Conservation (phyloP, 1,140 invertebrate species). For the Colletes gigas region DNA sequence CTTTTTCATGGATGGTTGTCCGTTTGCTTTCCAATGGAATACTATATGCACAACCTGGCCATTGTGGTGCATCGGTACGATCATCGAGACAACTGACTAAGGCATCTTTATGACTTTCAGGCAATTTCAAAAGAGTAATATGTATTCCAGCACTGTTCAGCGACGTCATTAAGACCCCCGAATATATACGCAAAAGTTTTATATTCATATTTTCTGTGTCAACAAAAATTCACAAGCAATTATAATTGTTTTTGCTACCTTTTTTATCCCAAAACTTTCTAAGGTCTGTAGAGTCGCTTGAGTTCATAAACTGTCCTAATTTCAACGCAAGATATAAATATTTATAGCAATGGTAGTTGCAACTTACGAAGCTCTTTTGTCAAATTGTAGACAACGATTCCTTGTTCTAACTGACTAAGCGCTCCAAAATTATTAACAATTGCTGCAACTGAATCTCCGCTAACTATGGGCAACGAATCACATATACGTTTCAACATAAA, state of each 20-base stretch:
- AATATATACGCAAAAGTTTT: slow-evolving; percentile 84
- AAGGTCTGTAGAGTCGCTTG: too few species aligned
- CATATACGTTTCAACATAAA: slow-evolving; percentile 81
- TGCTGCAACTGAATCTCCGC: slow-evolving; percentile 83
- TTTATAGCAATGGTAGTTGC: not conserved
- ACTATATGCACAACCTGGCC: slow-evolving; percentile 82
- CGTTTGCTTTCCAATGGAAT: slow-evolving; percentile 19
- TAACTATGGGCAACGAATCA: slow-evolving; percentile 79
- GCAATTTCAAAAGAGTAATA: slow-evolving; percentile 86
- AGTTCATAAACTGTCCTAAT: too few species aligned
- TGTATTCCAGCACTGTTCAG: slow-evolving; percentile 91
- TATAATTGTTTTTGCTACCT: too few species aligned
- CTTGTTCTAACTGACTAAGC: slow-evolving; percentile 89
- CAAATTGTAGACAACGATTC: slow-evolving; percentile 87
- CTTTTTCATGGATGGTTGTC: slow-evolving; percentile 19
- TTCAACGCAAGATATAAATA: too few species aligned
- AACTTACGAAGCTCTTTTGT: slow-evolving; percentile 85
- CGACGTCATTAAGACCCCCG: slow-evolving; percentile 89
- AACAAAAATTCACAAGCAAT: slow-evolving; percentile 14
- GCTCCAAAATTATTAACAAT: slow-evolving; percentile 92
- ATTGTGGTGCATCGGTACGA: slow-evolving; percentile 83
- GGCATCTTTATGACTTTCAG: slow-evolving; percentile 73
- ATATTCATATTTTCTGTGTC: slow-evolving; percentile 82
- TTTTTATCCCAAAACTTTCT: too few species aligned
- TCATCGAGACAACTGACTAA: slow-evolving; percentile 84